Conservation (phyloP, 2,888 invertebrate genomes). For the Thereva unica region DNA sequence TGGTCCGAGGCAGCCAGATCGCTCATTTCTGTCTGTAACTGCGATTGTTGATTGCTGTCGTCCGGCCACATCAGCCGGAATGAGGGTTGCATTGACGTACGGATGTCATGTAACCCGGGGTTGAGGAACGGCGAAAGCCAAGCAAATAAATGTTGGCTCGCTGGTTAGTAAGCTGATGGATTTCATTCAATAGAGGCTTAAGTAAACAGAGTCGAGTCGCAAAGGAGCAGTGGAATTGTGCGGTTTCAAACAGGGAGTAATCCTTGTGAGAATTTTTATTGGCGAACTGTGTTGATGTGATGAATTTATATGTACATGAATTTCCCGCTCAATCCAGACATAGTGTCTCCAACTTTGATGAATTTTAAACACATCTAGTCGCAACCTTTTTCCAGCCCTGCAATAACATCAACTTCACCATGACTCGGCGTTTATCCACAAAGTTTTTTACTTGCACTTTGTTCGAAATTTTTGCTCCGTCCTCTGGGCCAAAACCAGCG, state of each 20-base stretch:
- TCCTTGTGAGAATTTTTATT: constrained; percentile 8
- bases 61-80: constrained; percentile 12
- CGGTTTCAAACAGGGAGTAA: background rate
- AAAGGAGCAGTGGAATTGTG: background rate
- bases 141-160: constrained; percentile 24
- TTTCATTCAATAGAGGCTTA: constrained; percentile 1
- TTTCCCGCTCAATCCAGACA: background rate
- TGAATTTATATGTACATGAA: no score
- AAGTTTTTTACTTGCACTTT: background rate
- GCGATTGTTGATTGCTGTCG: constrained; percentile 18
- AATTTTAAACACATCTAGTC: constrained; percentile 27
- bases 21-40: constrained; percentile 1
- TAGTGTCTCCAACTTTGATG: constrained; percentile 23
- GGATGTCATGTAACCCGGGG: constrained; percentile 11
- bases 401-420: constrained; percentile 19
- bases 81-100: background rate
- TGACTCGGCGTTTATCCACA: constrained; percentile 21
- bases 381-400: constrained; percentile 1
- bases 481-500: background rate
- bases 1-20: constrained; percentile 6
- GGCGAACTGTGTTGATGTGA: no score
- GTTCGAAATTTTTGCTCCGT: background rate
- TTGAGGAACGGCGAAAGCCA: constrained; percentile 6
- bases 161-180: constrained; percentile 1
- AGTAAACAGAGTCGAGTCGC: background rate